These are phyloP conservation scores for Netelia fuscicornis DNA, from an alignment of 2,888 invertebrate species.

Conservation along the genomic window DNA sequence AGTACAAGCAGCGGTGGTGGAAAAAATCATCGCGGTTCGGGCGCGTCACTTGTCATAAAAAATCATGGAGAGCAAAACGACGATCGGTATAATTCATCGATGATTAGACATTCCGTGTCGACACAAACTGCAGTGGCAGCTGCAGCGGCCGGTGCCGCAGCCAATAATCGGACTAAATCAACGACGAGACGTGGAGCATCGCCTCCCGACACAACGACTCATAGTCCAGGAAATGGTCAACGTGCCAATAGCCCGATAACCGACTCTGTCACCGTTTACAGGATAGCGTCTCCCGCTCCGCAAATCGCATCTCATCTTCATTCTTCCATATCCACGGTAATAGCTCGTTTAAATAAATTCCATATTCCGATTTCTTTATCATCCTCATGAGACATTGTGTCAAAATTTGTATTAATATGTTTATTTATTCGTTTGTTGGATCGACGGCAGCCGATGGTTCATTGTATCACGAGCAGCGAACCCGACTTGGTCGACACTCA, in stretches of 20 bases:
- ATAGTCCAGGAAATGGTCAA: slow-evolving; percentile 88
- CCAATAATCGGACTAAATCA: slow-evolving; percentile 78
- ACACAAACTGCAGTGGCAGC: slow-evolving; percentile 88
- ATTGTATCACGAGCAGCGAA: slow-evolving; percentile 95
- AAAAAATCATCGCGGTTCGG: slow-evolving; percentile 66
- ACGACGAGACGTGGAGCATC: slow-evolving; percentile 86
- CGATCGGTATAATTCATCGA: slow-evolving; percentile 80
- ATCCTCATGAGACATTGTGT: background rate
- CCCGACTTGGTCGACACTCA: slow-evolving; percentile 88
- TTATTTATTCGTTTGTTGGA: background rate
- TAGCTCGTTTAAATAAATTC: background rate
- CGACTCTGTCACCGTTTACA: slow-evolving; percentile 80
- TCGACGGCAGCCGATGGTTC: slow-evolving; percentile 91
- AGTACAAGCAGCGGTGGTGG: slow-evolving; percentile 74
- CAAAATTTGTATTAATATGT: background rate
- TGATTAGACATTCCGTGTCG: slow-evolving; percentile 89
- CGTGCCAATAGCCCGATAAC: slow-evolving; percentile 83
- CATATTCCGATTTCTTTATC: background rate
- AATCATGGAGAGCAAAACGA: slow-evolving; percentile 76
- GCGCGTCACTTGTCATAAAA: slow-evolving; percentile 74
- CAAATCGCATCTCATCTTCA: slow-evolving; percentile 79
- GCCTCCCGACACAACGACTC: slow-evolving; percentile 94
- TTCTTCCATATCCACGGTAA: slow-evolving; percentile 80
- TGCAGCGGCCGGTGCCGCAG: slow-evolving; percentile 78
- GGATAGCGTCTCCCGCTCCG: slow-evolving; percentile 81